Evolutionary conservation across 1,140 invertebrate species (phyloP), one percentile per base, ranked within the genome.

Genomic region (Cherax destructor): DNA sequence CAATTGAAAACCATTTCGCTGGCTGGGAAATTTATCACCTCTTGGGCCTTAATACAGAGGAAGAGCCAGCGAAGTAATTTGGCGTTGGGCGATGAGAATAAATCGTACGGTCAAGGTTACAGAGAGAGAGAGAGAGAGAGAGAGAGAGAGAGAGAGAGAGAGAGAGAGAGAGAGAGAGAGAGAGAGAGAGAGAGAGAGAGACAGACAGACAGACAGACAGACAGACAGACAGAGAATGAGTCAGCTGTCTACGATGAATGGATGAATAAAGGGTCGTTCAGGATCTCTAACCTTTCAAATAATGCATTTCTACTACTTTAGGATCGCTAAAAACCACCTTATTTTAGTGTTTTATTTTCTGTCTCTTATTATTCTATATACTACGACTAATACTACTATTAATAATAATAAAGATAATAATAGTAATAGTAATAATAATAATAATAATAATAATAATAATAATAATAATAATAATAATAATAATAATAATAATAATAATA

Each of bases 1-100:
- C 83, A 86, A 86, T 86, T 86, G 83, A 86, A 86, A 86, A 72
- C 83, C 83, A 86, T 86, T 86, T 74, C 83, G 74, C 65, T 56
- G 83, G 69, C 69, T 77, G 21, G 72, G 50, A 86, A 77, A 86
- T 86, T 86, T 86, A 86, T 86, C 83, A 86, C 83, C 83, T 52
- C 59, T 76, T 72, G n/a, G 24, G 47, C 83, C 72, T 74, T 52
- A 74, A 77, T 65, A 52, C 69, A 6, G 69, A 86, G 83, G 83
- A 30, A 74, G 83, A 86, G 83, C 30, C 83, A 77, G 83, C 47
- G 52, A 52, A 77, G 83, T 86, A 86, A 86, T 86, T 86, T 86
- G 83, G 83, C 72, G 72, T 50, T 74, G 50, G 77, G 10, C 18
- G 47, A 79, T 79, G 41, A 79, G 47, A 49, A 79, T 79, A 50